Evolutionary conservation across 2,888 invertebrate genomes (phyloP).

Genomic region (Prosapia bicincta): DNA sequence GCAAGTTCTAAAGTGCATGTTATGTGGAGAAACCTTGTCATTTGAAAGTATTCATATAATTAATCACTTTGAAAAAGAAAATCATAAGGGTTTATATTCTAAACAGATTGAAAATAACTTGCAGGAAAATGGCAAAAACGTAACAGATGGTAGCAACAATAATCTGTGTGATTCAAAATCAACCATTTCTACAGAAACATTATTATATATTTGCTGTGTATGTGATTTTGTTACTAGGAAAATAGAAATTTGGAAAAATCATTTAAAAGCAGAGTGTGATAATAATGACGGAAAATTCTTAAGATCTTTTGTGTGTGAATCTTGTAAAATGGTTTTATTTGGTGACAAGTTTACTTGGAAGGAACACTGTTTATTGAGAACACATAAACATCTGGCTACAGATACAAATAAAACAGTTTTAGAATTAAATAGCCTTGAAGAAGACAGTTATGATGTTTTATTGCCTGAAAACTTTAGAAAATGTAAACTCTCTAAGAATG

Average conservation of each 20-base stretch:
- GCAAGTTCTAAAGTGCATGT: neutral
- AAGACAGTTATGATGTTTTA: neutral
- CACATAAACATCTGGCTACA: neutral
- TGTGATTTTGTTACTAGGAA: neutral
- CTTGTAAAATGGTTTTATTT: neutral
- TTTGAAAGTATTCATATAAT: neutral
- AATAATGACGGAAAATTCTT: neutral
- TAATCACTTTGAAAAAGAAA: neutral
- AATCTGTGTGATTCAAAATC: neutral
- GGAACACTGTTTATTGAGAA: neutral
- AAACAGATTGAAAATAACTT: neutral
- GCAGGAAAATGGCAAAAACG: neutral
- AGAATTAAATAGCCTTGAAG: neutral
- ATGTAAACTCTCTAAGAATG: neutral
- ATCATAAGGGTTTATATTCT: neutral
- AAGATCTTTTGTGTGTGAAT: neutral
- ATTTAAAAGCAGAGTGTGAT: neutral
- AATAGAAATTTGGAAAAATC: neutral
- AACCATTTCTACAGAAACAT: neutral
- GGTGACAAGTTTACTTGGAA: neutral
- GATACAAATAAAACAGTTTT: neutral
- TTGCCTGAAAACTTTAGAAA: neutral
- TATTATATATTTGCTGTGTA: neutral
- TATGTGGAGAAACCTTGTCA: neutral
- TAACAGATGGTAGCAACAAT: neutral